phyloP scores from a whole-genome alignment of 2,797 vertebrate species.

The Catostomus latipinnis region DNA sequence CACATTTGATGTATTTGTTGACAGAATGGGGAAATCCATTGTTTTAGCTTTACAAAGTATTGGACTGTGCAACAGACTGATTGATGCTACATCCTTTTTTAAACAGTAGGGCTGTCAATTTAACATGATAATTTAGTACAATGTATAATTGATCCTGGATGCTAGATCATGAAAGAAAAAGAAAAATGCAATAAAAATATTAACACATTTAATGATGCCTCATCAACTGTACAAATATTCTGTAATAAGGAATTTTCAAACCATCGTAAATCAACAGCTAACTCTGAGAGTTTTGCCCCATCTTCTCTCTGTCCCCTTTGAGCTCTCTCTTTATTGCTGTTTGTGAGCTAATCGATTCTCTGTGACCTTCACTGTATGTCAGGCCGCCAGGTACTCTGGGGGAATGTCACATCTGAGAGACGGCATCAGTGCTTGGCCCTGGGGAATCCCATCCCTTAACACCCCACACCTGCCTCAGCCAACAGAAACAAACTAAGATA shows the following conservation, averaged over 20 bases:
- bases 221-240: no score
- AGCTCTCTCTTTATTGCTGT: conserved; percentile 22
- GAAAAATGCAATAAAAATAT: no score
- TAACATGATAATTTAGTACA: no score
- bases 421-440: conserved; percentile 53
- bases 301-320: conserved; percentile 13
- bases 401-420: conserved; percentile 68
- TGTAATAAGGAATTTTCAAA: no score
- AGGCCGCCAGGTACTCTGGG: conserved; percentile 54
- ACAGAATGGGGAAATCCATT: neutral
- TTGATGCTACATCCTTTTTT: no score
- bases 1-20: conserved; percentile 14
- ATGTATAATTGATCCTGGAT: no score
- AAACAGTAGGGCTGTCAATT: no score
- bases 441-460: conserved; percentile 53
- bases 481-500: conserved; percentile 34
- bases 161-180: no score
- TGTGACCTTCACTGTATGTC: conserved; percentile 60
- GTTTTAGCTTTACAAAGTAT: conserved; percentile 7
- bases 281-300: conserved; percentile 33
- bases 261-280: conserved; percentile 23
- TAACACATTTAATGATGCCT: no score
- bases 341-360: conserved; percentile 50
- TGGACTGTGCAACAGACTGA: neutral
- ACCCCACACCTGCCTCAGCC: conserved; percentile 23